Evolutionary conservation across 2,113 vertebrate genomes (phyloP), one percentile per base, ranked within the genome.

Genomic region (Crotalus tigris): DNA sequence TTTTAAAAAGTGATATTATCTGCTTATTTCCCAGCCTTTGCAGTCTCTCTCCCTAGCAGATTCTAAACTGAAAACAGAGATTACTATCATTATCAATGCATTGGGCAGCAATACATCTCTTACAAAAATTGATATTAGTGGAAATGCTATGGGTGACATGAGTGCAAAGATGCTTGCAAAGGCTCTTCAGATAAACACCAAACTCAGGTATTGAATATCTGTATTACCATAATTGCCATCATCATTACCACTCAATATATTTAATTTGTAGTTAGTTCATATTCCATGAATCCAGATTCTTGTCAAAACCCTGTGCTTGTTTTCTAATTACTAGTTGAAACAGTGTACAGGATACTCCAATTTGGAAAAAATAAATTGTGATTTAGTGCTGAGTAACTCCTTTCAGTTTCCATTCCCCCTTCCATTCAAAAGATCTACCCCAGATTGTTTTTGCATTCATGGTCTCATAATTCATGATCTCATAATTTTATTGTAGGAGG

Each of bases 91-190:
- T 91, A 98, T 99, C 96, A 99, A 99, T 51, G 99, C 99, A 29
- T 97, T 99, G 94, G 99, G 99, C 85, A 99, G 99, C 98, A 99
- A 99, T 97, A 98, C 98, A 69, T 98, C 99, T 2, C 98, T 99
- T 93, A 99, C 98, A 85, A 98, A 98, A 95, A 98, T 99, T 92
- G 99, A 99, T 97, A 99, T 99, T 97, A 99, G 99, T 58, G 99
- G 99, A 85, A 99, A 99, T 23, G 98, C 97, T 26, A 99, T 99
- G 99, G 99, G 99, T 1, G 99, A 99, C 96, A 99, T 99, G 98
- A 99, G 99, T 69, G 99, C 99, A 1, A 99, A 99, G 97, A 99
- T 99, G 99, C 94, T 99, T 95, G 99, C 99, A 89, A 99, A 99
- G 96, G 99, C 99, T 0, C 97, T 99, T 24, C 99, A 99, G 97